A percentile compares a stretch with the other conserved stretches of the same genome.
phyloP scores from a whole-genome alignment of 2,113 vertebrate genomes.

The Ciconia stormi region DNA sequence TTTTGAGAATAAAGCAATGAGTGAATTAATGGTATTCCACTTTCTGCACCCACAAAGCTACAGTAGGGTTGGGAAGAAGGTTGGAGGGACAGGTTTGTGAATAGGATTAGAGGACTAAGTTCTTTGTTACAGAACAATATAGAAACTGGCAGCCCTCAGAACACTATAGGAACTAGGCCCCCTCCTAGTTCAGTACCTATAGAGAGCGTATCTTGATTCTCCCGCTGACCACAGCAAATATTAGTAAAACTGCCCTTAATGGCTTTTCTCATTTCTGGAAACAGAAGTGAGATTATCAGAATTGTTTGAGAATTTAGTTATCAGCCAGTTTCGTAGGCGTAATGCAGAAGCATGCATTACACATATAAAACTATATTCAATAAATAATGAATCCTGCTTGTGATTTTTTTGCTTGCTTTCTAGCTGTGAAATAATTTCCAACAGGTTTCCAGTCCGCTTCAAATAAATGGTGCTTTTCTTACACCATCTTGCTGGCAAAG shows the following conservation, averaged over 20 bases:
- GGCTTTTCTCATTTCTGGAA: neutral
- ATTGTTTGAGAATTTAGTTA: neutral
- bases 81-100: neutral
- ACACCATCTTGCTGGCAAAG: neutral
- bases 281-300: neutral
- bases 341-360: neutral
- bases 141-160: neutral
- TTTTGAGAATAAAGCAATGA: neutral
- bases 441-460: neutral
- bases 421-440: neutral
- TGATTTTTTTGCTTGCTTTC: neutral
- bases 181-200: neutral
- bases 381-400: neutral
- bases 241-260: neutral
- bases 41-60: neutral
- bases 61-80: neutral
- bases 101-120: neutral
- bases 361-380: neutral
- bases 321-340: neutral
- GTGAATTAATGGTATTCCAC: neutral
- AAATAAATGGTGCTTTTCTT: neutral
- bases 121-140: neutral
- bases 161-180: neutral
- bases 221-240: neutral
- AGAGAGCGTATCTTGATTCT: neutral